A percentile compares a stretch with the other conserved stretches of the same genome.
Conservation (phyloP, 2,888 invertebrate genomes). For the Eledone cirrhosa region DNA sequence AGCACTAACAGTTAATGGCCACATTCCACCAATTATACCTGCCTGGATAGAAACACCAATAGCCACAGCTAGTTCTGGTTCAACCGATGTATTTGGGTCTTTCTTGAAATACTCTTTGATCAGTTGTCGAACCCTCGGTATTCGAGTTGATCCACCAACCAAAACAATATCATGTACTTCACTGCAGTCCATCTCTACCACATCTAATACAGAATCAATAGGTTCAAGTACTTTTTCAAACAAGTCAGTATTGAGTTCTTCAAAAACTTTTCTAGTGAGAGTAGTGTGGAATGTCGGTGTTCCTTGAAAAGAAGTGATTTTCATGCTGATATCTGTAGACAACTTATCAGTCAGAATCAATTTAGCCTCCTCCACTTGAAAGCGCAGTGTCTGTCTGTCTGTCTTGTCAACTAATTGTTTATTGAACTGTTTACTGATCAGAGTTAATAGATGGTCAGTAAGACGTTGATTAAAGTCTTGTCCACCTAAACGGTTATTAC, state of each 20-base stretch:
- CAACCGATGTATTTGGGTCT: constrained; percentile 61
- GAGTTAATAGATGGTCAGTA: constrained; percentile 56
- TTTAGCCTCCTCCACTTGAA: constrained; percentile 67
- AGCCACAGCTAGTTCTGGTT: constrained; percentile 70
- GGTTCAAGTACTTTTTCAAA: constrained; percentile 68
- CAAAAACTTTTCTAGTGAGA: constrained; percentile 66
- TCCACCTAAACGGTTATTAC: constrained; percentile 70
- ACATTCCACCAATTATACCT: constrained; percentile 70
- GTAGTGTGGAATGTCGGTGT: constrained; percentile 47
- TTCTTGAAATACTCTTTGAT: constrained; percentile 67
- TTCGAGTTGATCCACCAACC: constrained; percentile 70
- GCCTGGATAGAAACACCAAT: constrained; percentile 70
- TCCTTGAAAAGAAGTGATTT: constrained; percentile 59
- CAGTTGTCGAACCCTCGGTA: constrained; percentile 67
- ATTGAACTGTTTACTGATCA: constrained; percentile 56
- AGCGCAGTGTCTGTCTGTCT: constrained; percentile 66
- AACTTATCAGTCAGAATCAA: constrained; percentile 60
- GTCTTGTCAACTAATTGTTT: constrained; percentile 63
- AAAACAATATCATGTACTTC: constrained; percentile 69
- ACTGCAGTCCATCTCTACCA: constrained; percentile 56
- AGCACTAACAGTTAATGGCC: constrained; percentile 69
- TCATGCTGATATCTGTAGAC: constrained; percentile 54
- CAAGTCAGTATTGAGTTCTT: constrained; percentile 67
- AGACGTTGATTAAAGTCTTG: constrained; percentile 70
- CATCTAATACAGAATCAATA: constrained; percentile 66